Percentiles rank a stretch among this genome's conserved stretches.
phyloP scores from a whole-genome alignment of 2,113 vertebrate species.

The Sphyrna mokarran region DNA sequence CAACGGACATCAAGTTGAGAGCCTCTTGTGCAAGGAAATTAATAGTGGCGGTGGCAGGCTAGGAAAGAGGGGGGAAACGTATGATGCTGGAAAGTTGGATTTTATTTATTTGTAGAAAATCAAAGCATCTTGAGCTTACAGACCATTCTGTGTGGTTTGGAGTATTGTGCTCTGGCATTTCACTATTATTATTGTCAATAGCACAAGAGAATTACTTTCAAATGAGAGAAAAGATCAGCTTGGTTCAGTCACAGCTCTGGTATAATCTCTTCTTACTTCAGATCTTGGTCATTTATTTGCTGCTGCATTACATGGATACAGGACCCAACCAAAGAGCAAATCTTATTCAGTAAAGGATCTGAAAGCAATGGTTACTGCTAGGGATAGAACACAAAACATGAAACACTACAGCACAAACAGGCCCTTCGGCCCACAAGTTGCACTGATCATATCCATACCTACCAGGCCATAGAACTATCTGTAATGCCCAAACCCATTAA shows the following conservation, averaged over 20 bases:
- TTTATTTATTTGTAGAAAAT: neutral
- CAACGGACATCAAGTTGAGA: neutral
- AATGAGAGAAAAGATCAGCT: neutral
- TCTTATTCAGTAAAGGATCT: neutral
- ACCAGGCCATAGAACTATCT: too few relatives aligned
- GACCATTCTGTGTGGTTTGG: neutral
- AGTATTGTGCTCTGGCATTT: neutral
- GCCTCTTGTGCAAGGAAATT: neutral
- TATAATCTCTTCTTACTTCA: neutral
- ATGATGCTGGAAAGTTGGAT: neutral
- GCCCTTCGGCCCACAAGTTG: too few relatives aligned
- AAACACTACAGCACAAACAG: too few relatives aligned
- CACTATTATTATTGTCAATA: neutral
- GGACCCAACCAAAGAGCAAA: neutral
- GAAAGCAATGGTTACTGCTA: neutral
- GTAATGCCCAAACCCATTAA: too few relatives aligned
- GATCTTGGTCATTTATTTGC: neutral
- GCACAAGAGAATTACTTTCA: neutral
- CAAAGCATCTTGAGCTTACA: neutral
- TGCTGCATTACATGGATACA: neutral
- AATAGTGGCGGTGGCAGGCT: neutral
- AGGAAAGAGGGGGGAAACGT: neutral
- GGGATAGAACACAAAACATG: too few relatives aligned
- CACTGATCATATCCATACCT: too few relatives aligned
- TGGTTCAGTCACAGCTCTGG: neutral